These are phyloP conservation scores for Chydorus sphaericus DNA, from an alignment of 2,888 invertebrate genomes.

Conservation along the genomic window DNA sequence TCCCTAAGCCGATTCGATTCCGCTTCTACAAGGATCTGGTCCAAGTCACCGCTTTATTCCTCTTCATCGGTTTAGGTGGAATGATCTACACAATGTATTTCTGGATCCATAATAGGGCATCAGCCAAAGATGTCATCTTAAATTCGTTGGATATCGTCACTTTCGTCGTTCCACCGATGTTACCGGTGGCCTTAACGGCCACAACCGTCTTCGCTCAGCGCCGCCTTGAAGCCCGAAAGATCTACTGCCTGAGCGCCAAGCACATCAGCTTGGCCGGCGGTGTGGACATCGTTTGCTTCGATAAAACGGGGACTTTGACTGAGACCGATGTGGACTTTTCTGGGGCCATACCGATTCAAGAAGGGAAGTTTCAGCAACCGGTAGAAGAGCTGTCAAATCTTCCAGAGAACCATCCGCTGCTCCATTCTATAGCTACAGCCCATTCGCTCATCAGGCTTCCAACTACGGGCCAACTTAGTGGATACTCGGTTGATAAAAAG, in stretches of 20 bases:
- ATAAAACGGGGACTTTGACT: constrained; percentile 24
- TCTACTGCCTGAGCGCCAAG: constrained; percentile 26
- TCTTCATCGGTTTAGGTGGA: constrained; percentile 22
- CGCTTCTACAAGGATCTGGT: constrained; percentile 53
- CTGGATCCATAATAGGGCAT: constrained; percentile 22
- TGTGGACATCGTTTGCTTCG: constrained; percentile 26
- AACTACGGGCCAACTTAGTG: constrained; percentile 35
- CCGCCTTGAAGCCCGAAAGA: constrained; percentile 22
- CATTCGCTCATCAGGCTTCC: constrained; percentile 39
- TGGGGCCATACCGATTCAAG: constrained; percentile 18
- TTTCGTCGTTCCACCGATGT: constrained; percentile 25
- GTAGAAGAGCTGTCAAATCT: constrained; percentile 19
- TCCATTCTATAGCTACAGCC: constrained; percentile 35
- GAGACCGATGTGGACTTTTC: constrained; percentile 21
- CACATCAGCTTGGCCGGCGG: constrained; percentile 25
- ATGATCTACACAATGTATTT: constrained; percentile 21
- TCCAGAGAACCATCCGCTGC: constrained; percentile 23
- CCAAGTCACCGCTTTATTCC: constrained; percentile 23
- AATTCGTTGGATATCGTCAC: constrained; percentile 25
- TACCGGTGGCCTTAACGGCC: constrained; percentile 26
- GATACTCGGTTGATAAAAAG: constrained; percentile 41
- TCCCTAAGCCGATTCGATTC: constrained; percentile 58
- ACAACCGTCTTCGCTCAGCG: constrained; percentile 25
- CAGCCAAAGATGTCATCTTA: constrained; percentile 21
- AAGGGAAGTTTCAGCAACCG: constrained; percentile 18